A percentile compares a stretch with the other conserved stretches of the same genome.
phyloP scores from a whole-genome alignment of 2,797 vertebrate genomes.

The Uromys caudimaculatus region DNA sequence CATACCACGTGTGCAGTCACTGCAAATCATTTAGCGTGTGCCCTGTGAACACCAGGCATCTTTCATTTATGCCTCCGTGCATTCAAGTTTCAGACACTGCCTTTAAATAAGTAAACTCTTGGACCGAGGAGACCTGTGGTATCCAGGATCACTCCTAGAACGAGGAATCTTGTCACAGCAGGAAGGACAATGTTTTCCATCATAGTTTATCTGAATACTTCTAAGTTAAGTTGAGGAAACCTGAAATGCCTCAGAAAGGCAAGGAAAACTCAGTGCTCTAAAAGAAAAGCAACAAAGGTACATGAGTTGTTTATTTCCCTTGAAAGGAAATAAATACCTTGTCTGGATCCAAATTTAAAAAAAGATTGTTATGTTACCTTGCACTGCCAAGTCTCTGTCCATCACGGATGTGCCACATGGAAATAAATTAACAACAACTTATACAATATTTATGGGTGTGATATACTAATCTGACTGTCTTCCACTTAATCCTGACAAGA shows the following conservation, averaged over 20 bases:
- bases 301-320: slow-evolving; percentile 50
- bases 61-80: background rate
- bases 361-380: background rate
- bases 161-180: background rate
- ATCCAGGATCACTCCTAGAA: slow-evolving; percentile 29
- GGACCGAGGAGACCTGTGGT: background rate
- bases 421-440: background rate
- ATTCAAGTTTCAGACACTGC: background rate
- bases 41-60: background rate
- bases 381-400: background rate
- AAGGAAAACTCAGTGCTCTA: slow-evolving; percentile 27
- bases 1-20: too few relatives aligned
- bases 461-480: background rate
- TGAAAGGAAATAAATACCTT: background rate
- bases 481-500: background rate
- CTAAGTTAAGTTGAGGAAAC: slow-evolving; percentile 51
- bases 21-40: background rate
- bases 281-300: background rate
- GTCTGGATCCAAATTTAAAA: background rate
- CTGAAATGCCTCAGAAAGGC: slow-evolving; percentile 53
- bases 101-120: background rate
- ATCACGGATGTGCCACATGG: background rate
- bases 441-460: background rate
- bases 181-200: slow-evolving; percentile 56
- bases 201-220: slow-evolving; percentile 67